Conservation (phyloP, 2,113 vertebrate genomes). For the Grantiella picta region DNA sequence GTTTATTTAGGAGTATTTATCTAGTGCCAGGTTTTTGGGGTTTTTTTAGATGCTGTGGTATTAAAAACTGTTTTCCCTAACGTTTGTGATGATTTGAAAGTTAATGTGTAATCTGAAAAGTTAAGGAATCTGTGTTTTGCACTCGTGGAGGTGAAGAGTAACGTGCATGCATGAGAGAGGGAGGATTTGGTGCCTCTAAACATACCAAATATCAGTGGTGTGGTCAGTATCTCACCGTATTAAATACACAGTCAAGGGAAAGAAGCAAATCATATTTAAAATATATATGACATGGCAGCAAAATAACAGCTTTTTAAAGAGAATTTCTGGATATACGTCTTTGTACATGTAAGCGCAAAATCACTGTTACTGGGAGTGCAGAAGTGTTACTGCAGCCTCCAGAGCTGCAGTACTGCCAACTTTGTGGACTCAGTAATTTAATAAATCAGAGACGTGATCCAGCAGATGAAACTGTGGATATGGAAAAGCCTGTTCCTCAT, state of each 20-base stretch:
- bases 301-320: neutral
- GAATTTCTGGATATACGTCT: neutral
- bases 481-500: neutral
- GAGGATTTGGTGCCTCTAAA: neutral
- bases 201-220: neutral
- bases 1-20: neutral
- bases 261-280: neutral
- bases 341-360: neutral
- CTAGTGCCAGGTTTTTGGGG: neutral
- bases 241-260: neutral
- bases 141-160: neutral
- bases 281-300: neutral
- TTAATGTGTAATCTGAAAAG: neutral
- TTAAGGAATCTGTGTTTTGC: neutral
- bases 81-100: neutral
- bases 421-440: neutral
- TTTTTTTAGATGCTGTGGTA: neutral
- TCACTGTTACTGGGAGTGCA: neutral
- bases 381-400: neutral
- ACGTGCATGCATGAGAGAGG: too few species aligned
- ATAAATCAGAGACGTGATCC: neutral
- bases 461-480: neutral
- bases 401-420: neutral
- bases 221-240: neutral
- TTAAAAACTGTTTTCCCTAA: neutral